Base-by-base conservation (phyloP, 2,888 invertebrate genomes). In the Mimumesa dahlbomi region DNA sequence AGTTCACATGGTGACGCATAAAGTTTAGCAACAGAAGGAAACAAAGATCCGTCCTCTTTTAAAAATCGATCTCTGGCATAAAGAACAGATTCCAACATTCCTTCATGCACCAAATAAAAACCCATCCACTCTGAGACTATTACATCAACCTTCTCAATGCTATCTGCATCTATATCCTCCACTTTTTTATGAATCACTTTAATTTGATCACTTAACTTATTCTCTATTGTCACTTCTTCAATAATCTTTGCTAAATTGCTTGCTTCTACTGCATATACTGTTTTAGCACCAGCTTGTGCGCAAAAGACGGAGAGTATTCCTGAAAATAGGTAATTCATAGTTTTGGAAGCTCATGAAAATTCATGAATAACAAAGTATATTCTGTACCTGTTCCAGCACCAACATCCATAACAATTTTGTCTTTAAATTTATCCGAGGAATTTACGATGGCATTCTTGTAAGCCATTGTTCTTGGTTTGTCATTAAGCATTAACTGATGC, bases 111-210 rank as follows among this genome's bases (percentile, higher is more conserved):
- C 29, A 98, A 91, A 90, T 97, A 98, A 89, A 98, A 98, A 0
- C 98, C 98, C 98, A 98, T 98, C 98, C 98, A 98, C 90, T 98
- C 98, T 0, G 98, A 98, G 3, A 98, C 93, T 73, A 98, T 96
- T 7, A 97, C 92, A 89, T 98, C 98, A 1, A 96, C 95, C 49
- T 78, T 93, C 6, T 92, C 91, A 52, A 92, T 85, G 73, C 88
- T 90, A 0, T 95, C 94, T 50, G 95, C 88, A 0, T 89, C 86
- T 2, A 97, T 91, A 84, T 97, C 94, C 91, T 97, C 97, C 5
- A 96, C 92, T 90, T 91, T 92, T 53, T 92, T 93, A 83, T 95
- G 93, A 42, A 97, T 92, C 7, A 96, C 94, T 91, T 95, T 92
- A 73, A 96, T 93, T 49, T 93, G 85, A 80, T 93, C 85, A 62